Conservation (phyloP, 2,113 vertebrate species). For the Ibidorhyncha struthersii region DNA sequence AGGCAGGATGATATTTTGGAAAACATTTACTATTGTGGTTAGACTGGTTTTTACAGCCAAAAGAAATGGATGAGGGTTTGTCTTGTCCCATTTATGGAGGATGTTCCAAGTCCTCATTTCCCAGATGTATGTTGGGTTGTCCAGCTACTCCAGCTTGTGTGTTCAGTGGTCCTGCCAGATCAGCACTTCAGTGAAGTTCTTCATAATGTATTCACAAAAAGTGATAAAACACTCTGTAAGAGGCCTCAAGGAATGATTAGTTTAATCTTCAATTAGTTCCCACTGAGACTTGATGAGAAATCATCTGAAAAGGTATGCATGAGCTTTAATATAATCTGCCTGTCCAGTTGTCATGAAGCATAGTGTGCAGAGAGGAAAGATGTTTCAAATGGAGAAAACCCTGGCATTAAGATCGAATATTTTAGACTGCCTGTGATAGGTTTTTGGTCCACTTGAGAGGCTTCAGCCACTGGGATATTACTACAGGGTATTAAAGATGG, state of each 20-base stretch:
- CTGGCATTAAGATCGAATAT: neutral
- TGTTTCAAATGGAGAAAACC: neutral
- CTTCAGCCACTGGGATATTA: neutral
- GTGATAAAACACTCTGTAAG: neutral
- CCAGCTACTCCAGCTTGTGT: neutral
- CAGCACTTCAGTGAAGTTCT: constrained; percentile 7
- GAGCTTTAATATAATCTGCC: constrained; percentile 2
- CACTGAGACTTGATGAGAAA: constrained; percentile 47
- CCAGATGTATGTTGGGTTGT: neutral
- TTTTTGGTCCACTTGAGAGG: neutral
- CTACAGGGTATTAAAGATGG: neutral
- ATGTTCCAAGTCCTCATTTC: neutral
- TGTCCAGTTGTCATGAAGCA: neutral
- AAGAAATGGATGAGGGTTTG: neutral
- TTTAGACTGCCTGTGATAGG: neutral
- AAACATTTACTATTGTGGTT: rapidly evolving
- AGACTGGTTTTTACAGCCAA: neutral
- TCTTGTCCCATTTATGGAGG: neutral
- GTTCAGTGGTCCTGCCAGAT: neutral
- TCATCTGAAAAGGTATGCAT: constrained; percentile 18
- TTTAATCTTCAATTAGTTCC: constrained; percentile 60
- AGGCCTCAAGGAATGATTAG: constrained; percentile 43
- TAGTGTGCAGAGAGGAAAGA: neutral
- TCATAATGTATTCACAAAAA: neutral
- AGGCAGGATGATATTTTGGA: neutral